These are phyloP conservation scores for Pararge aegeria DNA, from an alignment of 1,140 invertebrate species.

Conservation along the genomic window DNA sequence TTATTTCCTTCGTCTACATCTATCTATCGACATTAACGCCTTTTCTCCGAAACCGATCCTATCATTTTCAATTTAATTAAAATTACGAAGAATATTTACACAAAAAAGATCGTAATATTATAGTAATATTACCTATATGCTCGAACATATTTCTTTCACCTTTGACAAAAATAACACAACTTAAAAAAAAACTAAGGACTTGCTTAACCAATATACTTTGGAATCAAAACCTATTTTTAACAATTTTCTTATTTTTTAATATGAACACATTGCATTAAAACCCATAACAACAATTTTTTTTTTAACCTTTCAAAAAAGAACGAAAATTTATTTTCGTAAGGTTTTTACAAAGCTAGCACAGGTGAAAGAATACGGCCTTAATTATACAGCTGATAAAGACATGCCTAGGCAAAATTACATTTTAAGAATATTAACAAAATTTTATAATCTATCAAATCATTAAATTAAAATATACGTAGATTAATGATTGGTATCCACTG, in stretches of 20 bases:
- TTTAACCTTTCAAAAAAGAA: neutral
- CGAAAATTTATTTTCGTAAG: neutral
- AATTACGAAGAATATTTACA: conserved; percentile 13
- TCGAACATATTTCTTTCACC: neutral
- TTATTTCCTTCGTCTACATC: conserved; percentile 13
- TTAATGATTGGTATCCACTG: no score
- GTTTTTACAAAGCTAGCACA: neutral
- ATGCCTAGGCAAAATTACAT: neutral
- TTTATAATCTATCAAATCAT: no score
- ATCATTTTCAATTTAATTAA: conserved; percentile 16
- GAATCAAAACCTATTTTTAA: neutral
- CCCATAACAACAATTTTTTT: neutral
- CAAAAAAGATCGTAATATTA: no score
- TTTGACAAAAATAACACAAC: neutral
- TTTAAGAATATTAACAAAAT: neutral
- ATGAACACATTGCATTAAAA: neutral
- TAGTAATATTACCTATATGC: neutral
- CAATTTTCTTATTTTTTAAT: neutral
- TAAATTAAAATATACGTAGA: no score
- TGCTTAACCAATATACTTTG: neutral
- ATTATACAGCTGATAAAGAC: neutral
- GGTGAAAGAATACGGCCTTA: neutral
- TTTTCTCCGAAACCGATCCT: conserved; percentile 12
- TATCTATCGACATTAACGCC: conserved; percentile 14
- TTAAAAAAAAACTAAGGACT: neutral